Base-by-base conservation (phyloP, 2,797 vertebrate genomes). In the Moxostoma hubbsi region DNA sequence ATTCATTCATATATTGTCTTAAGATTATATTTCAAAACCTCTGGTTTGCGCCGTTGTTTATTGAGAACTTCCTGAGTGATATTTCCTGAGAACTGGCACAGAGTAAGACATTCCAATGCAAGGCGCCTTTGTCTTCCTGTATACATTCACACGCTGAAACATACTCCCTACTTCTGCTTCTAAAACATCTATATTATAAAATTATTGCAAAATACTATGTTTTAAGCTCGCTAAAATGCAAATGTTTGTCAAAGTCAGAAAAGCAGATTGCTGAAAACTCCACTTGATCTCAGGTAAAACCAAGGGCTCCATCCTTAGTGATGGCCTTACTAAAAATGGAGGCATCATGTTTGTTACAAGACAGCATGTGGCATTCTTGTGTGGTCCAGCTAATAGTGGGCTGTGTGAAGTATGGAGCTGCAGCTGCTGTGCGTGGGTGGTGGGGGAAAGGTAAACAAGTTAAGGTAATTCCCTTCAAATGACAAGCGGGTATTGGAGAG, bases 21-120 rank as follows among this genome's bases (percentile, higher is more conserved):
- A 46, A 15, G 15, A 36, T 67, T 67, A 46, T 47, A 4, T 64
- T 77, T 58, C 7, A 18, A 67, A 13, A 63, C 61, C 43, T 57
- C 24, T 75, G 54, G 51, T 65, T 55, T 66, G n/a, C 36, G 43
- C 24, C 51, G 64, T 50, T 55, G 74, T 77, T 49, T 80, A 83
- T 77, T 62, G 7, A 54, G 50, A 59, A 82, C 59, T 63, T 45
- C 16, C 49, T 90, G 89, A 91, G 89, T 92, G 90, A 92, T 89
- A 93, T 94, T 93, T 94, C 93, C 93, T 93, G 92, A 92, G 88
- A 91, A 89, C 73, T 90, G 90, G 89, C 88, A 83, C 79, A 86
- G 53, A 81, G 85, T 84, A 50, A 84, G 83, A 85, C 87, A 92
- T 90, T 93, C 90, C 91, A 92, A 85, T 85, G 86, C 87, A 88